phyloP scores from a whole-genome alignment of 2,797 vertebrate species.

The Micrastur ruficollis region DNA sequence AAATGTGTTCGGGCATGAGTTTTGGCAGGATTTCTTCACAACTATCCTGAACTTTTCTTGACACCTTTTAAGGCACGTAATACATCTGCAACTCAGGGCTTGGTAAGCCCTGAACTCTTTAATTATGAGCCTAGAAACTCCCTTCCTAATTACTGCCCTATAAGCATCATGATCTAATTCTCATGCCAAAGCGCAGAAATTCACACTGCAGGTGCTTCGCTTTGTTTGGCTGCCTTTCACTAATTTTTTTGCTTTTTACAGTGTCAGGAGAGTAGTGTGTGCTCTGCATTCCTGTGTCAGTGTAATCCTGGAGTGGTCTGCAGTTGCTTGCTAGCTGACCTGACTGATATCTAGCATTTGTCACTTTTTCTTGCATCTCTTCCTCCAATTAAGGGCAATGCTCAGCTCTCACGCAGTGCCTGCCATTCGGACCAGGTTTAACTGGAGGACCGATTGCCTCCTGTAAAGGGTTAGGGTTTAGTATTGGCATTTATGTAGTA shows the following conservation, averaged over 20 bases:
- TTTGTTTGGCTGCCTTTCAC: background rate
- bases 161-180: conserved; percentile 31
- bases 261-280: background rate
- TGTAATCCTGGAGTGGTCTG: background rate
- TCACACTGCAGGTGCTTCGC: background rate
- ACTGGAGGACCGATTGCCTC: background rate
- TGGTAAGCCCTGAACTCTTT: conserved; percentile 69
- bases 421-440: background rate
- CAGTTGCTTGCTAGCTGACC: background rate
- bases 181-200: conserved; percentile 22
- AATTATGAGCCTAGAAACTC: conserved; percentile 50
- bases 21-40: conserved; percentile 81
- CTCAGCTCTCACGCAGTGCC: background rate
- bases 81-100: conserved; percentile 68
- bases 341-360: background rate
- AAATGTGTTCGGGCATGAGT: conserved; percentile 88
- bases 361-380: background rate
- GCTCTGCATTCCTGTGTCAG: background rate
- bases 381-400: background rate
- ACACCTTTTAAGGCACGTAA: conserved; percentile 82
- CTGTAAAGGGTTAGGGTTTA: background rate
- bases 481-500: background rate
- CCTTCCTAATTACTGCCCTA: conserved; percentile 62
- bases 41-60: conserved; percentile 90
- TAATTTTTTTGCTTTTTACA: background rate